Base-by-base conservation (phyloP, 2,797 vertebrate genomes). In the Lophotriccus pileatus region DNA sequence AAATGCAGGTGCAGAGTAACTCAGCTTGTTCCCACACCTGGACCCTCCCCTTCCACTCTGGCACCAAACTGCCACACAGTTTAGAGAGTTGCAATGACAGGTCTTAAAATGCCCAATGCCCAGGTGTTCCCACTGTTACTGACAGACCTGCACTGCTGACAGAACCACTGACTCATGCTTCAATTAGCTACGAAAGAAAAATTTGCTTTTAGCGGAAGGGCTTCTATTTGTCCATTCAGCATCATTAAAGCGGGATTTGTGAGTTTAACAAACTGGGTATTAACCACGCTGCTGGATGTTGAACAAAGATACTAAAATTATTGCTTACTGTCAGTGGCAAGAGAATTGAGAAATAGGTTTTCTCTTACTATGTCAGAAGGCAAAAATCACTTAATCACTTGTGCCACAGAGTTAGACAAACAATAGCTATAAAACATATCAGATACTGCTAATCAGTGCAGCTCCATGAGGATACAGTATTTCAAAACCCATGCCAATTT, bases 71-170 rank as follows among this genome's bases (percentile, higher is more conserved):
- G 37, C 19, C 4, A 2, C 6, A 1, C 7, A 8, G 6, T 63
- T 88, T n/a, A 28, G 24, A 58, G 43, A 25, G 34, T 6, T 79
- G n/a, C 3, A 3, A 7, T 5, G 32, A 14, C 46, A 90, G 17
- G 9, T 77, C 9, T 68, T 55, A 58, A 62, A 84, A 58, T 27
- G 12, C n/a, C 12, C 9, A 84, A 58, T 27, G 12, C n/a, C 12
- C 9, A 1, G 16, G 19, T 39, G 19, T 30, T 32, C 39, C 74
- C 21, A 23, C 7, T 0, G 0, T 22, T 73, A 50, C 34, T 39
- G 20, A 62, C 9, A 64, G 60, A 8, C 12, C 10, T 5, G n/a
- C 0, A 4, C 34, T 90, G 19, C 55, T 66, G 56, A 44, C 23
- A 22, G 72, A 81, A 27, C 23, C 49, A 16, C 16, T 1, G 4